These are phyloP conservation scores for Erethizon dorsatum DNA, from an alignment of 2,797 vertebrate species.

Conservation along the genomic window DNA sequence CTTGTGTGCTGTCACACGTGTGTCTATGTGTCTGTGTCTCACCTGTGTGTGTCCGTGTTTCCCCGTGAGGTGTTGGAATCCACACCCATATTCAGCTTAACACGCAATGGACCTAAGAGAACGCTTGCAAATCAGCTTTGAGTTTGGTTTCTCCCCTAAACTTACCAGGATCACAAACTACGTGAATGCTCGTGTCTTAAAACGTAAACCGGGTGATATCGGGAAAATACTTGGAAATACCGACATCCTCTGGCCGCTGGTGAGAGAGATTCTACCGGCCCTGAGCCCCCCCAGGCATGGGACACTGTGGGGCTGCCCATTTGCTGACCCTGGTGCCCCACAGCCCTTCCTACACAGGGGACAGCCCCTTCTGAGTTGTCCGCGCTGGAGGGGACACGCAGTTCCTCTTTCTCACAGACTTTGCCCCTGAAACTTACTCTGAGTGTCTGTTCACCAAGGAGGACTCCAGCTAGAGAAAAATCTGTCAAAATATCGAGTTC, in stretches of 20 bases:
- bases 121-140: neutral
- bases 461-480: neutral
- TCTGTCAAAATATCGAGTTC: no score
- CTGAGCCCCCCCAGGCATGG: neutral
- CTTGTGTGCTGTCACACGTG: neutral
- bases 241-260: neutral
- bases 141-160: no score
- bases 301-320: neutral
- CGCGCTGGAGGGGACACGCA: neutral
- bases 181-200: fast-evolving
- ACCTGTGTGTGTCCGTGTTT: neutral
- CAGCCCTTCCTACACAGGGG: neutral
- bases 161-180: neutral
- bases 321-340: neutral
- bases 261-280: neutral
- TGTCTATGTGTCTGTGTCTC: neutral
- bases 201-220: neutral
- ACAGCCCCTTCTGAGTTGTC: neutral
- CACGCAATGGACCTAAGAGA: neutral
- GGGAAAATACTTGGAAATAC: neutral
- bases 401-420: neutral
- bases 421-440: neutral
- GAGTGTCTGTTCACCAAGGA: neutral
- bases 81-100: neutral
- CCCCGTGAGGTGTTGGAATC: neutral